phyloP scores from a whole-genome alignment of 2,113 vertebrate genomes.

The Grammomys dolichurus region DNA sequence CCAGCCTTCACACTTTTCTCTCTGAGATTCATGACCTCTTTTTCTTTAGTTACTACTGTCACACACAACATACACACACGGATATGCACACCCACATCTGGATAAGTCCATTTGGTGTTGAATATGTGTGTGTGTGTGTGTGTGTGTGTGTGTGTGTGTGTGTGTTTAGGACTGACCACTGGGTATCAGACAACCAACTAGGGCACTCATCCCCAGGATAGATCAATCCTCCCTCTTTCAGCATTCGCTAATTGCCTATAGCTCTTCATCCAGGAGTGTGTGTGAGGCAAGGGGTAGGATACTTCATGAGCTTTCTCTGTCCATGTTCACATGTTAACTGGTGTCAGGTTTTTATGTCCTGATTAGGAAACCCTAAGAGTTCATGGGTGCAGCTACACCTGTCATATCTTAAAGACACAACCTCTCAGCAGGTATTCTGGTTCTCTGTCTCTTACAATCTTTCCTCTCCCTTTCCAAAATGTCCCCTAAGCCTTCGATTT shows the following conservation, averaged over 20 bases:
- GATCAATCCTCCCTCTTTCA: not conserved
- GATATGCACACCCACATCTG: not conserved
- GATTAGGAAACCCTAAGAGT: not conserved
- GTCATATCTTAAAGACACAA: too few species aligned
- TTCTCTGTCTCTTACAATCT: not conserved
- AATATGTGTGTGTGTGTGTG: too few species aligned
- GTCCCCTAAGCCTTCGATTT: not conserved
- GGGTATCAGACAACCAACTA: not conserved
- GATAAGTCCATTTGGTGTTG: not conserved
- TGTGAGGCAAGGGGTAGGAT: too few species aligned
- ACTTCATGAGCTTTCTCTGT: not conserved
- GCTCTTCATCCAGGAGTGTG: not conserved
- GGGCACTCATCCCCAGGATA: not conserved
- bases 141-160: too few species aligned
- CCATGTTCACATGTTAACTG: not conserved
- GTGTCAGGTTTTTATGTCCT: not conserved
- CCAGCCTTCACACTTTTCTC: not conserved
- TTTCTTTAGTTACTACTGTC: not conserved
- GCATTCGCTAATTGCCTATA: not conserved
- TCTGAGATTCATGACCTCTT: not conserved
- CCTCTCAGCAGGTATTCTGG: not conserved
- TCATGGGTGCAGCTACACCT: too few species aligned
- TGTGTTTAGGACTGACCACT: not conserved
- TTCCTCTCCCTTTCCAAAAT: not conserved
- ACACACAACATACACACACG: not conserved